Evolutionary conservation across 2,113 vertebrate species (phyloP).

Genomic region (Colossoma macropomum): DNA sequence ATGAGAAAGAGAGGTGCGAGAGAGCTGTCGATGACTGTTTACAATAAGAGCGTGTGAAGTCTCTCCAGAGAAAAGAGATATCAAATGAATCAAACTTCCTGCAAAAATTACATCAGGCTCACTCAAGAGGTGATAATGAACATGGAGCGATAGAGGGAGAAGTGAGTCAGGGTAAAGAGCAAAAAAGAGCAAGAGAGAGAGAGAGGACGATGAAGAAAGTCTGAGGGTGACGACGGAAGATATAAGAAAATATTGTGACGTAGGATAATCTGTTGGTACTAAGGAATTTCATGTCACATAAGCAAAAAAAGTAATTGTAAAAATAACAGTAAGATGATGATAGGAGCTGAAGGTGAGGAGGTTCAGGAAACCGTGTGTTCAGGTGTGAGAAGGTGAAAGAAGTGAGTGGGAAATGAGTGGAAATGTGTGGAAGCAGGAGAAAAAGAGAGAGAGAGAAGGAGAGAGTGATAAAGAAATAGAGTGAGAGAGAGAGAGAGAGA

Average conservation of each 20-base stretch:
- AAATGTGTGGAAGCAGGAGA: no score
- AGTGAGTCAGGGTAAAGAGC: slow-evolving; percentile 50
- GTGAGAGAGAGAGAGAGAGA: no score
- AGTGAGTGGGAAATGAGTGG: no score
- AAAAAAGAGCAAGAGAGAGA: slow-evolving; percentile 19
- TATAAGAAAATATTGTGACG: neutral
- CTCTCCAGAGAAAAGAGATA: slow-evolving; percentile 43
- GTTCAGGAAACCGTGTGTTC: slow-evolving; percentile 9
- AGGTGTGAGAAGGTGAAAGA: slow-evolving; percentile 7
- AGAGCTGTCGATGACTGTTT: slow-evolving; percentile 49
- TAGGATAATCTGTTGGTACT: neutral
- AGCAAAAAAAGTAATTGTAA: neutral
- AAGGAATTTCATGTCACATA: neutral
- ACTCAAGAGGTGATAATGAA: slow-evolving; percentile 56
- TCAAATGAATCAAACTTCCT: slow-evolving; percentile 54
- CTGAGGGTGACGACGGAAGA: neutral
- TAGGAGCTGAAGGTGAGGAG: neutral
- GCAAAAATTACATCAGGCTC: slow-evolving; percentile 61
- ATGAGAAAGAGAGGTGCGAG: slow-evolving; percentile 1
- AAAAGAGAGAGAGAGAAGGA: no score
- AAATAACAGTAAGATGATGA: neutral
- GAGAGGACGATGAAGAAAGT: neutral
- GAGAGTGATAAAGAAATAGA: no score
- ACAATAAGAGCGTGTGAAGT: slow-evolving; percentile 27
- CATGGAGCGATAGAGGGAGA: slow-evolving; percentile 23